A percentile compares a stretch with the other conserved stretches of the same genome.
These are phyloP conservation scores for Eretmochelys imbricata DNA, from an alignment of 2,113 vertebrate species.

Conservation along the genomic window DNA sequence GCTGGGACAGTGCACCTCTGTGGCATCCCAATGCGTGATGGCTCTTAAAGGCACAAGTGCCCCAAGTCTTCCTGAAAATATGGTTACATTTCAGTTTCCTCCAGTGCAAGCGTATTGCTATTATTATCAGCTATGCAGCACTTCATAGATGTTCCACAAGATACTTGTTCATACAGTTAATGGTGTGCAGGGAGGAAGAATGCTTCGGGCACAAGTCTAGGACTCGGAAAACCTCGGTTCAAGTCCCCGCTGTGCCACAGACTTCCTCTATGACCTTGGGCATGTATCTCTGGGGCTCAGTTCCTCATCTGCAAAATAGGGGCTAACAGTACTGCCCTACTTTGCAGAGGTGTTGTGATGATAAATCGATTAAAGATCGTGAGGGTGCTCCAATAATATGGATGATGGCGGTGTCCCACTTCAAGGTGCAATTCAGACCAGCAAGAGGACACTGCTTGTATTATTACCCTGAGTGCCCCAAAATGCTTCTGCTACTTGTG, in stretches of 20 bases:
- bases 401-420: not conserved
- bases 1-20: not conserved
- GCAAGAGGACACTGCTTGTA: not conserved
- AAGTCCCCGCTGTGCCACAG: not conserved
- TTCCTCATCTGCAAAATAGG: not conserved
- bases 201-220: not conserved
- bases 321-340: not conserved
- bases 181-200: not conserved
- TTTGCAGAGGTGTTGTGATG: not conserved
- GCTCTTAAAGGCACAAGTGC: conserved; percentile 11
- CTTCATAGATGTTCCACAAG: conserved; percentile 52
- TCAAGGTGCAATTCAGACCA: not conserved
- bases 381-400: not conserved
- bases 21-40: not conserved
- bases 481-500: too few species aligned
- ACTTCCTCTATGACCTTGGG: not conserved
- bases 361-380: not conserved
- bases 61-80: conserved; percentile 60
- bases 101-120: conserved; percentile 58
- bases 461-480: not conserved
- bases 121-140: conserved; percentile 55
- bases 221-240: not conserved
- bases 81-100: conserved; percentile 49
- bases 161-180: not conserved
- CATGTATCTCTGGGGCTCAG: not conserved